phyloP scores from a whole-genome alignment of 1,140 invertebrate species.

The Temnothorax nylanderi region DNA sequence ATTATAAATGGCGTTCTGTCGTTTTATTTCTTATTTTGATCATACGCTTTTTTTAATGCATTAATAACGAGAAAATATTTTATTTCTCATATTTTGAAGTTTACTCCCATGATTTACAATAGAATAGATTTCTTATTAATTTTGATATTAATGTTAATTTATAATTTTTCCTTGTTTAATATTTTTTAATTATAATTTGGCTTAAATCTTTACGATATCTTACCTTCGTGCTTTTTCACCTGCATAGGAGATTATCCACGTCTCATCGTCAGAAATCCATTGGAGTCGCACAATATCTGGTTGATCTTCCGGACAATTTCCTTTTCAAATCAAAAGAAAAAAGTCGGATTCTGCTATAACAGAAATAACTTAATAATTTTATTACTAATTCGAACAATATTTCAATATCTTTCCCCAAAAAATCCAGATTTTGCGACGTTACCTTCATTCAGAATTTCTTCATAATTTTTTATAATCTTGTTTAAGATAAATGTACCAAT shows the following conservation, averaged over 20 bases:
- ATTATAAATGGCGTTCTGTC: not conserved
- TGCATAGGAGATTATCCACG: not conserved
- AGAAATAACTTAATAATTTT: conserved; percentile 8
- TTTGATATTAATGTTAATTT: not conserved
- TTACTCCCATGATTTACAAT: not conserved
- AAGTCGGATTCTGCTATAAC: not conserved
- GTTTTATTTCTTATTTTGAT: not conserved
- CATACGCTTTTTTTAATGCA: not conserved
- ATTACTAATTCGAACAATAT: not conserved
- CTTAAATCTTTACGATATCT: not conserved
- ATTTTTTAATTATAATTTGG: not conserved
- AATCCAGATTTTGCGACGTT: not conserved
- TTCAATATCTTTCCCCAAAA: not conserved
- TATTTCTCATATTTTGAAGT: not conserved
- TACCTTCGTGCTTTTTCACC: not conserved
- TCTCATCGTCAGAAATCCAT: conserved; percentile 2
- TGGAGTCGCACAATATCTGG: not conserved
- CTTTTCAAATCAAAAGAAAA: not conserved
- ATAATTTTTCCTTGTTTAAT: not conserved
- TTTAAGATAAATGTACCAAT: too few species aligned
- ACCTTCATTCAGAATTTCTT: not conserved
- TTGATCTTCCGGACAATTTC: not conserved
- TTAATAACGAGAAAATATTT: not conserved
- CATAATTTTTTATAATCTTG: not conserved
- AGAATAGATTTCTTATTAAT: not conserved